phyloP scores from a whole-genome alignment of 2,888 invertebrate species.

The Sinodicranocentrus sp. region DNA sequence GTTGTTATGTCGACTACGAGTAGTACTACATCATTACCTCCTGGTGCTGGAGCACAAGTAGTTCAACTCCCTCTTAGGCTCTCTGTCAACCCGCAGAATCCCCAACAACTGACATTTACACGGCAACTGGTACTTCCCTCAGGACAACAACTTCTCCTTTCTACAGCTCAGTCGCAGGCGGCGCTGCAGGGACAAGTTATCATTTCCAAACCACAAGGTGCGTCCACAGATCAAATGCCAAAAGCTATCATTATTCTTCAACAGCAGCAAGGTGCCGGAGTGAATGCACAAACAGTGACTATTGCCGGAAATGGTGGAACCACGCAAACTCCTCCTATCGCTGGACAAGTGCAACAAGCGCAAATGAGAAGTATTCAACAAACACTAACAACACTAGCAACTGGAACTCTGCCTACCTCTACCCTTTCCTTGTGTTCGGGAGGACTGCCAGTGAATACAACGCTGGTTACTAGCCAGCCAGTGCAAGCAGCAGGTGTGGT shows the following conservation, averaged over 20 bases:
- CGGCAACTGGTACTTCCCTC: conserved; percentile 75
- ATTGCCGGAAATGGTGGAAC: conserved; percentile 36
- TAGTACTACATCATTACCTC: conserved; percentile 42
- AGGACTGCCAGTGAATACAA: no score
- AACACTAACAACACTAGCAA: no score
- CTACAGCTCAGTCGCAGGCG: conserved; percentile 69
- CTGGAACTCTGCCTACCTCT: no score
- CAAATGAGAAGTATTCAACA: conserved; percentile 20
- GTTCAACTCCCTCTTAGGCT: conserved; percentile 66
- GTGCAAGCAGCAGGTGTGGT: background rate
- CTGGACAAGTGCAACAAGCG: conserved; percentile 69
- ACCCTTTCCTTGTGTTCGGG: no score
- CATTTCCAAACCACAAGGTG: conserved; percentile 71
- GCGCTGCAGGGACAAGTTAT: conserved; percentile 75
- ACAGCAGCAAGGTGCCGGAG: conserved; percentile 26
- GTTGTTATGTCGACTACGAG: background rate
- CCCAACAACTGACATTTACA: conserved; percentile 74
- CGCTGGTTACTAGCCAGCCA: background rate
- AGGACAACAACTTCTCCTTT: conserved; percentile 76
- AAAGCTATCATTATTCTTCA: conserved; percentile 76
- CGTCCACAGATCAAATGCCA: conserved; percentile 71
- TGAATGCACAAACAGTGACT: conserved; percentile 20
- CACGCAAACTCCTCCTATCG: conserved; percentile 77
- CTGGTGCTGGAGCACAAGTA: conserved; percentile 61
- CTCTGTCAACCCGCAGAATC: conserved; percentile 71